Conservation (phyloP, 92 coral and sea anemone genomes). For the Parazoanthus darwini region DNA sequence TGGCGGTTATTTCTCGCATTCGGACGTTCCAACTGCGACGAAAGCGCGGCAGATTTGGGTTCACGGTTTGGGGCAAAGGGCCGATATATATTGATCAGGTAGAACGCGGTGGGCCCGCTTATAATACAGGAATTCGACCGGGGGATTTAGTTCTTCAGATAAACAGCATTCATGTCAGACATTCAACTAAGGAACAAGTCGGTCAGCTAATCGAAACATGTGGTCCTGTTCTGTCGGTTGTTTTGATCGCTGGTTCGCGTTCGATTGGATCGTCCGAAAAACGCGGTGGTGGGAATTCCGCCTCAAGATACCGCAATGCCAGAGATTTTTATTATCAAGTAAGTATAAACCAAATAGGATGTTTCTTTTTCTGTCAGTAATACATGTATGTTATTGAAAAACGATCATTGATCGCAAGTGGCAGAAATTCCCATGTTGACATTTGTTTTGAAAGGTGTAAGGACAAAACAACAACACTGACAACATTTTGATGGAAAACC, state of each 20-base stretch:
- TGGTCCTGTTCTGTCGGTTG: conserved; percentile 83
- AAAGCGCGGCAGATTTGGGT: conserved; percentile 87
- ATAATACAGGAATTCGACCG: conserved; percentile 80
- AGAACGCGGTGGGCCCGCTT: conserved; percentile 86
- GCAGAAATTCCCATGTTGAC: background rate
- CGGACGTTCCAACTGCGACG: conserved; percentile 92
- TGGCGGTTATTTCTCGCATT: conserved; percentile 97
- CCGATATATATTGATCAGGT: conserved; percentile 89
- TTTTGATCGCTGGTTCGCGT: conserved; percentile 88
- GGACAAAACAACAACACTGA: background rate
- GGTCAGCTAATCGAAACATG: conserved; percentile 79
- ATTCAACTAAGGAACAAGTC: conserved; percentile 80
- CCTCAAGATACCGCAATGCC: conserved; percentile 83
- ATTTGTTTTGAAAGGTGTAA: background rate
- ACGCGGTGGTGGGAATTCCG: conserved; percentile 63
- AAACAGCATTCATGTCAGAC: conserved; percentile 82
- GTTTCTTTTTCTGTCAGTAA: background rate
- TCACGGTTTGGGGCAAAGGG: conserved; percentile 92
- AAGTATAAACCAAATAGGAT: conserved; percentile 18
- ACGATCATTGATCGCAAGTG: background rate
- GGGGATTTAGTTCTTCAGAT: conserved; percentile 93
- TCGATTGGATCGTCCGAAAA: conserved; percentile 82
- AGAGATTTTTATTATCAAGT: conserved; percentile 92
- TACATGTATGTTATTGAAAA: background rate
- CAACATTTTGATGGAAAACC: background rate